phyloP scores from a whole-genome alignment of 2,888 invertebrate species.

The Hypselothyrea guttata region DNA sequence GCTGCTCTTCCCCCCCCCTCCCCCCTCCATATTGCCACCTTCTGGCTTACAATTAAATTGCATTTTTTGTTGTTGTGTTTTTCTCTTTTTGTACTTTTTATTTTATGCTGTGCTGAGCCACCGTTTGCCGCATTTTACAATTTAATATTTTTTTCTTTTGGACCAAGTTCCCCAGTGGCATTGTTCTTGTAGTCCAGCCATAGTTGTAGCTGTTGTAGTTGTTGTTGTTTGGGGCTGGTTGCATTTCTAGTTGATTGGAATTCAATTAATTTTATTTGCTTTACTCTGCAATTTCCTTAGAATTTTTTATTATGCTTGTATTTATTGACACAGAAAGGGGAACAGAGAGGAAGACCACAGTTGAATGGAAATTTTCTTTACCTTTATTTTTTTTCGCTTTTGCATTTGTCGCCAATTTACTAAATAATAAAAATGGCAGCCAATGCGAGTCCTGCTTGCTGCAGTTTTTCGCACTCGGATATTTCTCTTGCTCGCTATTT shows the following conservation, averaged over 20 bases:
- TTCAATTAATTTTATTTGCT: conserved; percentile 80
- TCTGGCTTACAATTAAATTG: conserved; percentile 66
- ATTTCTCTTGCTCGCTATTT: conserved; percentile 9
- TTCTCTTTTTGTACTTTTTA: conserved; percentile 2
- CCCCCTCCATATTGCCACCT: conserved; percentile 1
- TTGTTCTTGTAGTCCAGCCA: conserved; percentile 29
- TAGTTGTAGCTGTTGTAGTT: conserved; percentile 26
- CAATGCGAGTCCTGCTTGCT: conserved; percentile 62
- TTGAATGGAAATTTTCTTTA: conserved; percentile 62
- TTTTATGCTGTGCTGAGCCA: conserved; percentile 14
- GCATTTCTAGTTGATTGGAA: conserved; percentile 79
- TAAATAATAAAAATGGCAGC: conserved; percentile 70
- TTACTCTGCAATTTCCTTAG: conserved; percentile 76
- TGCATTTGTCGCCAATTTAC: conserved; percentile 78
- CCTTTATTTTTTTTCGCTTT: conserved; percentile 49
- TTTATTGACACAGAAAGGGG: conserved; percentile 68
- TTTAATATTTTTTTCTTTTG: conserved; percentile 53
- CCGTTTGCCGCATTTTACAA: conserved; percentile 48
- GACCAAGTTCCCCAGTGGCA: conserved; percentile 40
- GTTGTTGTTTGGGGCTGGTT: conserved; percentile 45
- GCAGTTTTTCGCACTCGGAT: conserved; percentile 63
- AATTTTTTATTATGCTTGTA: conserved; percentile 73
- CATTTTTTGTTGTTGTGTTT: conserved; percentile 42
- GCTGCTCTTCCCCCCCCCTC: no score
- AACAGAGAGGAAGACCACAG: conserved; percentile 54